A percentile compares a stretch with the other conserved stretches of the same genome.
These are phyloP conservation scores for Mugil cephalus DNA, from an alignment of 2,113 vertebrate genomes.

Conservation along the genomic window DNA sequence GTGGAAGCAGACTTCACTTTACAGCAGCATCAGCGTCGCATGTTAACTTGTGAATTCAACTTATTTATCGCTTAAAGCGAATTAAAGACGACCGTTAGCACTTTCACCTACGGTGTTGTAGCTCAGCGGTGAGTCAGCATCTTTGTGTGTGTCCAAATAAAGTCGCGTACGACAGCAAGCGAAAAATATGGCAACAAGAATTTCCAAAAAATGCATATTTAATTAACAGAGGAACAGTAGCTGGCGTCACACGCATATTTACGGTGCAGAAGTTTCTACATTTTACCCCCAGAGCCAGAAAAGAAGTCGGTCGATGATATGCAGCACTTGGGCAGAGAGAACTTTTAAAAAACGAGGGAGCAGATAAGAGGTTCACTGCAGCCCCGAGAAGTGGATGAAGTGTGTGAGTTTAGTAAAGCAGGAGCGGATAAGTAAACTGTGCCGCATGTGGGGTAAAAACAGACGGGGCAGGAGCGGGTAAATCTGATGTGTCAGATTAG, in stretches of 20 bases:
- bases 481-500: slow-evolving; percentile 78
- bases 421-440: slow-evolving; percentile 31
- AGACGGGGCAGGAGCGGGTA: slow-evolving; percentile 16
- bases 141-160: not conserved
- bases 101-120: not conserved
- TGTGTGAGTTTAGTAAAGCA: not conserved
- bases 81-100: not conserved
- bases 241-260: not conserved
- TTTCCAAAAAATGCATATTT: not conserved
- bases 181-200: slow-evolving; percentile 2
- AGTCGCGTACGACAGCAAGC: not conserved
- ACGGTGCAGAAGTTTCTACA: not conserved
- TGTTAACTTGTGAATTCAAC: not conserved
- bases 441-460: slow-evolving; percentile 32
- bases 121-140: not conserved
- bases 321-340: not conserved
- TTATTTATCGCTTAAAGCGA: slow-evolving; percentile 3
- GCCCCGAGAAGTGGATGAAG: slow-evolving; percentile 7
- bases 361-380: slow-evolving; percentile 21
- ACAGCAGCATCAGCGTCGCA: not conserved
- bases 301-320: not conserved
- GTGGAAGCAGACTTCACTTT: too few species aligned
- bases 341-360: slow-evolving; percentile 1
- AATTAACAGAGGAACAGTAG: not conserved
- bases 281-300: not conserved